Evolutionary conservation across 35 echinoderm and acorn worm species (phyloP), one percentile per base, ranked within the genome.

Genomic region (Anneissia japonica): DNA sequence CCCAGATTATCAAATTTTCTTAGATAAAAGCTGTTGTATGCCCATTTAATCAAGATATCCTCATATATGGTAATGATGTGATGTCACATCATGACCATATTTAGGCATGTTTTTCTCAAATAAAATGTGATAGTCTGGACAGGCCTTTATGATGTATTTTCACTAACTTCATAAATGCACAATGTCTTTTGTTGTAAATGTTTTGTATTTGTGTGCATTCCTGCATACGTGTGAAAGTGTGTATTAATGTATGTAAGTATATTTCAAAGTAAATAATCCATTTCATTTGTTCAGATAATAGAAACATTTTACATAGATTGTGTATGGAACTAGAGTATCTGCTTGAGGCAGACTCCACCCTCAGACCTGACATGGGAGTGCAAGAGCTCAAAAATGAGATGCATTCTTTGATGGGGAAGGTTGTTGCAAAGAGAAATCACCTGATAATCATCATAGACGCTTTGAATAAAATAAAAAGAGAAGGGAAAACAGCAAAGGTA

Each of bases 401-500:
- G 40, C 75, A 45, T 37, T 36, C 35, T 19, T 46, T 93, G 31
- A 36, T 89, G 37, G 82, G 23, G 29, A 88, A 89, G 46, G 75
- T 43, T 77, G 74, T 76, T 29, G 75, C 78, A 26, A 31, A 35
- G n/a, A 38, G 77, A 26, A 74, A 46, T 23, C 76, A 78, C 35
- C 77, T 85, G 13, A 39, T 93, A 29, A 79, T 93, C 31, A 72
- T 93, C 76, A 86, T 93, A 36, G 87, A 90, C 72, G 92, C 87
- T 6, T 79, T 93, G 36, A 74, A 93, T 45, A 93, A 89, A 76
- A 51, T 93, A 43, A 84, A 93, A 29, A 72, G 46, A 11, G 82
- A 45, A 28, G 77, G 76, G 17, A 85, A 83, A 56, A 85, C 87
- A 34, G 37, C 34, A 77, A 89, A 89, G 79, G 87, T 75, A 74